A percentile compares a stretch with the other conserved stretches of the same genome.
Evolutionary conservation across 2,888 invertebrate species (phyloP).

Genomic region (Caenorhabditis sp.): DNA sequence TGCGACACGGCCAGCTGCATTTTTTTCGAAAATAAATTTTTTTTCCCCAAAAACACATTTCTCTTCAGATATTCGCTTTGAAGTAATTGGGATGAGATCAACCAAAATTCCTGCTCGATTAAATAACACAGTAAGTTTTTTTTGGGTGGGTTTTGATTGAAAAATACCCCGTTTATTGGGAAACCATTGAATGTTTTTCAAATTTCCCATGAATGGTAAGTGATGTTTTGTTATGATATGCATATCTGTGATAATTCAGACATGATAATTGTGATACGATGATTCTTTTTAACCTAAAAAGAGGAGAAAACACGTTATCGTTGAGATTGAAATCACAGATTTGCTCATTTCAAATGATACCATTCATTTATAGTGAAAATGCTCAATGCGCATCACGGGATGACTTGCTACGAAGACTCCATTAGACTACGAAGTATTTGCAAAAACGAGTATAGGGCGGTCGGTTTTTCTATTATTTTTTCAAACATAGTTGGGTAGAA

Average conservation of each 20-base stretch:
- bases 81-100: conserved; percentile 5
- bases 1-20: background rate
- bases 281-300: background rate
- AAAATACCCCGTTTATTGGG: conserved; percentile 2
- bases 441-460: conserved; percentile 20
- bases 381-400: conserved; percentile 1
- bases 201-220: conserved; percentile 29
- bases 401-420: background rate
- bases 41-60: background rate
- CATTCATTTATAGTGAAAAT: conserved; percentile 41
- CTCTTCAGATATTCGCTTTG: background rate
- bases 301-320: background rate
- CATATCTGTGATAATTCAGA: background rate
- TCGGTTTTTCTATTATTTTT: conserved; percentile 33
- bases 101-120: background rate
- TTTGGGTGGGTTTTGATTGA: background rate
- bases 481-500: too few species aligned
- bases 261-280: background rate
- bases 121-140: conserved; percentile 14
- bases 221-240: conserved; percentile 40
- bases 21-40: background rate
- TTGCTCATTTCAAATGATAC: conserved; percentile 34
- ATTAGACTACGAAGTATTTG: conserved; percentile 11
- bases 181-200: background rate
- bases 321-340: background rate